Evolutionary conservation across 2,888 invertebrate species (phyloP).

Genomic region (Noctuana brunneofusca): DNA sequence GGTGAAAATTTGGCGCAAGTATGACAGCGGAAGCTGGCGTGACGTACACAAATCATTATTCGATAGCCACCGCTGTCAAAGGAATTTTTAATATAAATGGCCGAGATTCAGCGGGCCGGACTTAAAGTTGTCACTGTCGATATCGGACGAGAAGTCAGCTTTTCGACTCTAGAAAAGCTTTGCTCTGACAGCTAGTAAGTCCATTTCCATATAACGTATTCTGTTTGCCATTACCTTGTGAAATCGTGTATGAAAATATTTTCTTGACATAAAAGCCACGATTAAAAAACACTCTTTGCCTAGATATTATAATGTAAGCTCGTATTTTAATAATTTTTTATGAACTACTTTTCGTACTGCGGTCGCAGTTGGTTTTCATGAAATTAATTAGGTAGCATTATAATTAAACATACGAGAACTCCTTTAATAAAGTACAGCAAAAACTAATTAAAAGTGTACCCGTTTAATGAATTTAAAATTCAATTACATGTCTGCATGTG

Average conservation of each 20-base stretch:
- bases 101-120: slow-evolving; percentile 60
- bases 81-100: slow-evolving; percentile 76
- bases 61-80: slow-evolving; percentile 72
- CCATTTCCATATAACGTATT: slow-evolving; percentile 60
- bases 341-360: slow-evolving; percentile 28
- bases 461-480: slow-evolving; percentile 32
- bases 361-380: slow-evolving; percentile 29
- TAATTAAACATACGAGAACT: slow-evolving; percentile 29
- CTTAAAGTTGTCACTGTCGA: slow-evolving; percentile 58
- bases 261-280: slow-evolving; percentile 10
- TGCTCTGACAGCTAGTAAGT: slow-evolving; percentile 53
- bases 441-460: slow-evolving; percentile 32
- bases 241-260: slow-evolving; percentile 31
- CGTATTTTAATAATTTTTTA: slow-evolving; percentile 20
- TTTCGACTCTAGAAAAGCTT: slow-evolving; percentile 48
- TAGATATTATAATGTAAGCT: slow-evolving; percentile 17
- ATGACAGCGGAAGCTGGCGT: slow-evolving; percentile 71
- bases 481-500: slow-evolving; percentile 28
- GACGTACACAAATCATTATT: slow-evolving; percentile 77
- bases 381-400: slow-evolving; percentile 31
- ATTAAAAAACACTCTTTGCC: slow-evolving; percentile 14
- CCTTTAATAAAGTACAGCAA: slow-evolving; percentile 22
- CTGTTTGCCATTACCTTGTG: slow-evolving; percentile 46
- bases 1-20: slow-evolving; percentile 78
- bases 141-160: slow-evolving; percentile 52